Evolutionary conservation across 2,113 vertebrate genomes (phyloP).

Genomic region (Oreochromis tanganicae): DNA sequence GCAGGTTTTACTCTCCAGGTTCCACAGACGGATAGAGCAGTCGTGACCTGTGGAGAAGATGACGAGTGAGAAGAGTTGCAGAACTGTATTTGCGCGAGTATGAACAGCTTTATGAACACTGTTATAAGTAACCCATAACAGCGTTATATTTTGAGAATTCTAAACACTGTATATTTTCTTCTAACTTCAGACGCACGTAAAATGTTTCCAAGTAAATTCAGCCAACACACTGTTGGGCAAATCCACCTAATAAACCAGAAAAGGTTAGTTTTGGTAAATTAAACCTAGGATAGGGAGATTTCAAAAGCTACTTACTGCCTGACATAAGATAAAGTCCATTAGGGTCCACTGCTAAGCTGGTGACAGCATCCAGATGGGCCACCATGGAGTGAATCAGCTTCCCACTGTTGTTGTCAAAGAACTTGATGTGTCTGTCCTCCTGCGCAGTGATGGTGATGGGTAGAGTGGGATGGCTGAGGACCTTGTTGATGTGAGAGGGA

Average conservation of each 20-base stretch:
- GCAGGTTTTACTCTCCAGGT: conserved; percentile 98
- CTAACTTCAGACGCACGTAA: background rate
- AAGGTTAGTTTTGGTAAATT: background rate
- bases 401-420: conserved; percentile 97
- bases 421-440: conserved; percentile 96
- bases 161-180: background rate
- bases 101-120: background rate
- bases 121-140: background rate
- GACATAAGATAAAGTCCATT: conserved; percentile 99
- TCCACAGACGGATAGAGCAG: conserved; percentile 98
- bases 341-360: conserved; percentile 96
- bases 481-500: conserved; percentile 92
- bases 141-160: background rate
- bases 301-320: conserved; percentile 85
- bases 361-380: conserved; percentile 96
- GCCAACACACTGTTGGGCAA: background rate
- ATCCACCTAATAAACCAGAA: background rate
- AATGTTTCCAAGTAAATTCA: background rate
- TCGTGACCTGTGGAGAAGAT: conserved; percentile 83
- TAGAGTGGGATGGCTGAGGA: conserved; percentile 97
- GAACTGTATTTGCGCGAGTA: background rate
- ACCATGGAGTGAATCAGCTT: conserved; percentile 98
- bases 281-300: background rate
- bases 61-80: background rate
- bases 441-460: conserved; percentile 97